These are phyloP conservation scores for Platerodrilus igneus DNA, from an alignment of 2,888 invertebrate genomes.

Conservation along the genomic window DNA sequence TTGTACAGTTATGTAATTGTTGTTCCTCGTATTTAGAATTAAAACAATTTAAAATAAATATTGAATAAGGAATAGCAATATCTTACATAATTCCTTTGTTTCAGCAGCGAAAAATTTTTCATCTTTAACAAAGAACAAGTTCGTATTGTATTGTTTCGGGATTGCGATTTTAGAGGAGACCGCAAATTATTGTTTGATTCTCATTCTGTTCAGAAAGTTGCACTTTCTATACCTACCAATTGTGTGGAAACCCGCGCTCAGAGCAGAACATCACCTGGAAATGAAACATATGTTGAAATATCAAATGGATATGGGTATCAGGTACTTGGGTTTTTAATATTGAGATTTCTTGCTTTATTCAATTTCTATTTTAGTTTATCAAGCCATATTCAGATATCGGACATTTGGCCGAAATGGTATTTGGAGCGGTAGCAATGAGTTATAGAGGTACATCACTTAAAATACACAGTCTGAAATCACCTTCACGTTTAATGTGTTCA, in stretches of 20 bases:
- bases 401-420: slow-evolving; percentile 85
- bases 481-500: slow-evolving; percentile 44
- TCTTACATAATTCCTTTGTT: no score
- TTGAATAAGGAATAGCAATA: no score
- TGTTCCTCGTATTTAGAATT: no score
- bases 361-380: slow-evolving; percentile 52
- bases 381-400: slow-evolving; percentile 65
- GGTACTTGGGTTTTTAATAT: slow-evolving; percentile 50
- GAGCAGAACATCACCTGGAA: slow-evolving; percentile 13
- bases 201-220: slow-evolving; percentile 59
- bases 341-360: neutral
- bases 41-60: no score
- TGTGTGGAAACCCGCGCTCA: slow-evolving; percentile 5
- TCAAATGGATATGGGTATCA: slow-evolving; percentile 61
- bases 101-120: slow-evolving; percentile 53
- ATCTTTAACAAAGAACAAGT: slow-evolving; percentile 70
- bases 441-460: slow-evolving; percentile 83
- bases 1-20: no score
- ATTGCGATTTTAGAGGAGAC: slow-evolving; percentile 80
- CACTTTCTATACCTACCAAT: slow-evolving; percentile 35
- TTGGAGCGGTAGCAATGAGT: slow-evolving; percentile 86
- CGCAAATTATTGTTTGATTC: slow-evolving; percentile 82
- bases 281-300: slow-evolving; percentile 56
- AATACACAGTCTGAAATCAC: slow-evolving; percentile 60
- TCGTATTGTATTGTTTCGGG: slow-evolving; percentile 76